A percentile compares a stretch with the other conserved stretches of the same genome.
These are phyloP conservation scores for Stenchaetothrips biformis DNA, from an alignment of 2,888 invertebrate species.

Conservation along the genomic window DNA sequence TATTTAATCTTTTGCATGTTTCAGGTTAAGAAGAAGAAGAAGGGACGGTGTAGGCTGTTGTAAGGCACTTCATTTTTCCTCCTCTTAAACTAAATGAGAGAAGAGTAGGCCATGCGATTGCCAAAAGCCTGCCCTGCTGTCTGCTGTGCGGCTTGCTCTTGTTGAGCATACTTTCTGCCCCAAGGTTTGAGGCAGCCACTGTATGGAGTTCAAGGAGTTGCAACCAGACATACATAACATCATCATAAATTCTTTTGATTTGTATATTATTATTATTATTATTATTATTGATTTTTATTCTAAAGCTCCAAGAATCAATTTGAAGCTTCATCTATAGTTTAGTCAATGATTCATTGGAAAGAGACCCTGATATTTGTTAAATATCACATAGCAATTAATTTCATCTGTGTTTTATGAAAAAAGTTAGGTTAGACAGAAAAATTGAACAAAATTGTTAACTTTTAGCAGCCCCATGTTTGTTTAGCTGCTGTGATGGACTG, in stretches of 20 bases:
- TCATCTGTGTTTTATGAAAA: conserved; percentile 2
- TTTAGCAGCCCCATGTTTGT: conserved; percentile 20
- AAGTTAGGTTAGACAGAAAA: conserved; percentile 2
- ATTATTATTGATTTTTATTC: conserved; percentile 20
- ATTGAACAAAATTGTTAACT: conserved; percentile 16
- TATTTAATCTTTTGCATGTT: conserved; percentile 45
- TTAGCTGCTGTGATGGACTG: conserved; percentile 24
- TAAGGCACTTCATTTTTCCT: conserved; percentile 47
- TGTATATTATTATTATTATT: conserved; percentile 24
- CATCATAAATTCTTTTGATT: conserved; percentile 18
- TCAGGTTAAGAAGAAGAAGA: conserved; percentile 77
- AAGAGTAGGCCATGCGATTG: not conserved
- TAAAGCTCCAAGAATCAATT: conserved; percentile 20
- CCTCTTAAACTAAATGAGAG: not conserved
- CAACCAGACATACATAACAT: conserved; percentile 11
- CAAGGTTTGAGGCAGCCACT: not conserved
- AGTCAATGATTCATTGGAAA: conserved; percentile 8
- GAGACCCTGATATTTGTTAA: conserved; percentile 13
- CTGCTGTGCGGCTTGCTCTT: not conserved
- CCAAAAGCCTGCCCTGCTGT: not conserved
- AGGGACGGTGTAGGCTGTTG: conserved; percentile 80
- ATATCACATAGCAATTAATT: conserved; percentile 21
- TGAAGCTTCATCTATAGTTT: conserved; percentile 25
- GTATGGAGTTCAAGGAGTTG: conserved; percentile 6
- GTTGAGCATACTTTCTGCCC: not conserved